Base-by-base conservation (phyloP, 2,113 vertebrate genomes). In the Pipa parva region DNA sequence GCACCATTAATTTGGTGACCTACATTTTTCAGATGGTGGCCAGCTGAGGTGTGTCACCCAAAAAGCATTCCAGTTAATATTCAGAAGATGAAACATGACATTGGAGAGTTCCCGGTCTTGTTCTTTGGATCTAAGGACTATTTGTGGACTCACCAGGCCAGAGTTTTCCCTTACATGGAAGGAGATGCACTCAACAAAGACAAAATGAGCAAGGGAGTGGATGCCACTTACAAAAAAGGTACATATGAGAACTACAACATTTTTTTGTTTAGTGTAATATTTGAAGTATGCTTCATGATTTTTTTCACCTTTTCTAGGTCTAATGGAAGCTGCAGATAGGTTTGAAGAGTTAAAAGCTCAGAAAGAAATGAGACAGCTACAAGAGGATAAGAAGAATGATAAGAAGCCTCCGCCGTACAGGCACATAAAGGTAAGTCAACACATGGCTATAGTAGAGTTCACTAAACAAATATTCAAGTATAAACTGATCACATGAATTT, bases 41-140 rank as follows among this genome's bases (percentile, higher is more conserved):
- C 97, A 7, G 97, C 97, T 36, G 97, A 99, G 80, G 92, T 99
- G 66, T 97, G 94, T 73, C 92, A 97, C 83, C 96, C 95, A 39
- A 92, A 91, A 74, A 89, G 85, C 31, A 90, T 99, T 81, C 97
- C 97, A 27, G 88, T 92, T 42, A 99, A 99, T 78, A 99, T 99
- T 69, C 93, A 92, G 78, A 90, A 94, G 65, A 98, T 98, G 94
- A 91, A 87, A 65, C 97, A 99, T 26, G 94, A 97, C 28, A 92
- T 97, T 0, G 97, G 97, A 0, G 97, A 99, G 79, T 99, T 99
- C 62, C 95, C 97, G 0, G 97, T 99, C n/a, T 91, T 95, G 49
- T 99, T 99, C 80, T 99, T 99, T 0, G 97, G 97, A 55, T 99
- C 97, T 72, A 96, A 99, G 63, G 97, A 99, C 78, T 99, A 96